Evolutionary conservation across 2,888 invertebrate species (phyloP), one percentile per base, ranked within the genome.

Genomic region (Phrixothrix hirtus): DNA sequence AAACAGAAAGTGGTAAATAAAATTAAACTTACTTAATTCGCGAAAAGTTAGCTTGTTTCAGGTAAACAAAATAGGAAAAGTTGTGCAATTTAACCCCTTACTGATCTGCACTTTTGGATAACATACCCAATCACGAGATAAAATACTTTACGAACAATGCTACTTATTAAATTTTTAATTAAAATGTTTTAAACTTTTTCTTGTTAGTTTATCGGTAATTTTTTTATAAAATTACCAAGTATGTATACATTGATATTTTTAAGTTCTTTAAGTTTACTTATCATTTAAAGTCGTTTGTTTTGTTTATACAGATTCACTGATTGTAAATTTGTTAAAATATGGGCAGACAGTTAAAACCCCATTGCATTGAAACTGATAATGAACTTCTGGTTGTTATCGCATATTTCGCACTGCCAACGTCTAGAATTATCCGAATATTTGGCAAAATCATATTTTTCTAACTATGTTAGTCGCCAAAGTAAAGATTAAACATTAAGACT

Each of bases 1-100:
- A 59, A 61, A 63, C 61, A 60, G 49, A 58, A 55, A 57, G 55
- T 48, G 52, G 54, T 55, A 46, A 58, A 62, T 57, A 58, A 57
- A 59, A 59, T 51, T 55, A 55, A 58, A 57, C 60, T 59, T 57
- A 59, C 60, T 54, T 53, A 58, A 58, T 60, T 57, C 50, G 50
- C 46, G 49, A 54, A 58, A 62, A 61, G 43, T 48, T 41, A 41
- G 39, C 36, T 30, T 13, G 31, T 30, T 47, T 12, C 21, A 41
- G 27, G 35, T 41, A 48, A 39, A 48, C 41, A 35, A 48, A 16
- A 41, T 29, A 26, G 42, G 25, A 32, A 43, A 43, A 34, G 32
- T 34, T 41, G 17, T n/a, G 17, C 41, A 21, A 14, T 13, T 13
- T 43, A 43, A 43, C 42, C 42, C 41, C 34, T 43, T 43, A 7